Conservation (phyloP, 2,113 vertebrate genomes). For the Oxyruncus cristatus region DNA sequence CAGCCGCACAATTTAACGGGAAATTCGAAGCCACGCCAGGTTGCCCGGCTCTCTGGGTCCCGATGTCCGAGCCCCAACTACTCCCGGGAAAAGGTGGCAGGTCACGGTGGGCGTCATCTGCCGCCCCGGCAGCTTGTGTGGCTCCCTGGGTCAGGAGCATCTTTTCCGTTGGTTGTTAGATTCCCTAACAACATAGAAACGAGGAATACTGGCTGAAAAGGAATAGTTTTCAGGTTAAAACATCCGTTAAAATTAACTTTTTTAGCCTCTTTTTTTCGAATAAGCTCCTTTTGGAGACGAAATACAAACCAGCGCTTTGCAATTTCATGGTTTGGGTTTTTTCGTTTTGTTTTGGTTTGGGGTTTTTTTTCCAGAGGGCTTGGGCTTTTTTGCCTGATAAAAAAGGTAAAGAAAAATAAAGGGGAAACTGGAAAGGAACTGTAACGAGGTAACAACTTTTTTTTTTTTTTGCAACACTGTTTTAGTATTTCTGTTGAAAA, state of each 20-base stretch:
- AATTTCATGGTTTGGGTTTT: not conserved
- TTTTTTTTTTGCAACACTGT: not conserved
- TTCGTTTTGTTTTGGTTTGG: not conserved
- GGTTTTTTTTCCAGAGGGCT: fast-evolving
- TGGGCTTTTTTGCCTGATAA: not conserved
- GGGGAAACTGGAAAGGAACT: not conserved
- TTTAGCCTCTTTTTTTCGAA: fast-evolving
- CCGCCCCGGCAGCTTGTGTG: fast-evolving
- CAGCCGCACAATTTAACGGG: fast-evolving
- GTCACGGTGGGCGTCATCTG: fast-evolving
- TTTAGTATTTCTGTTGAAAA: not conserved
- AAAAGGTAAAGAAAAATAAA: not conserved
- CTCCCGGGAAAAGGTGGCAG: not conserved
- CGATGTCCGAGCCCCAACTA: not conserved
- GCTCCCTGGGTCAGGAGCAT: not conserved
- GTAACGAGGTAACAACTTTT: not conserved
- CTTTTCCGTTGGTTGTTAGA: fast-evolving
- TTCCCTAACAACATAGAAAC: not conserved
- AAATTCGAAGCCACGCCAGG: fast-evolving
- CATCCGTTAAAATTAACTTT: not conserved
- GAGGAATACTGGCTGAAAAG: not conserved
- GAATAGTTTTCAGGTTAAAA: not conserved
- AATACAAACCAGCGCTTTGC: not conserved
- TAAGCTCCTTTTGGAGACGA: not conserved
- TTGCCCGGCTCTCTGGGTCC: not conserved